Base-by-base conservation (phyloP, 2,888 invertebrate species). In the Odiellus spinosus region DNA sequence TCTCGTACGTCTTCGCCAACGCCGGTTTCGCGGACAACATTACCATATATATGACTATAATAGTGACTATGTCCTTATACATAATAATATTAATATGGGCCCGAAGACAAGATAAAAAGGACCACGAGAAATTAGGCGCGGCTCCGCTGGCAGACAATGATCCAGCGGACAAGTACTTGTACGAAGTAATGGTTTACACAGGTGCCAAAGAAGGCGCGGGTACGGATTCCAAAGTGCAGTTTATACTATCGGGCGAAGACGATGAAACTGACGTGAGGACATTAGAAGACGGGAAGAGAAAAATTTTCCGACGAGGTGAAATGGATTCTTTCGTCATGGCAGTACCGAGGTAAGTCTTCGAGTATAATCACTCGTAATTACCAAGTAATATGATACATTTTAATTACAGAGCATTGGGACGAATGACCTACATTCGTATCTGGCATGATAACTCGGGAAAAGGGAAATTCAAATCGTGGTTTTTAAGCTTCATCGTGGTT, bases 391-490 rank as follows among this genome's bases (percentile, higher is more conserved):
- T n/a, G n/a, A n/a, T n/a, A 26, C 26, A 26, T 26, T 26, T 26
- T 26, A 26, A 26, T 33, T 10, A 3, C 53, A 67, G 67, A 52
- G 62, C 67, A 1, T 62, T 71, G 17, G 71, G 71, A 3, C 57
- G 60, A 10, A 57, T 71, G 43, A 65, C 62, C 52, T 70, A 67
- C 55, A 57, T 67, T 8, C 61, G 69, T 2, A 59, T 71, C n/a
- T 71, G 71, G 71, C 71, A 71, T 49, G 70, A 71, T 58, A 71
- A 71, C 59, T 61, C 61, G n/a, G 71, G 70, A 2, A 61, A 63
- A 46, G 67, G 68, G 1, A 62, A 63, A 45, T 60, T 59, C 49
- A 47, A 53, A 49, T 64, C 65, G 3, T 70, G 70, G 70, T 66
- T 63, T 49, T 56, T 69, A 35, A 64, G 63, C 44, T 64, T 66